These are phyloP conservation scores for Sylvilagus bachmani DNA, from an alignment of 2,113 vertebrate species.

Conservation along the genomic window DNA sequence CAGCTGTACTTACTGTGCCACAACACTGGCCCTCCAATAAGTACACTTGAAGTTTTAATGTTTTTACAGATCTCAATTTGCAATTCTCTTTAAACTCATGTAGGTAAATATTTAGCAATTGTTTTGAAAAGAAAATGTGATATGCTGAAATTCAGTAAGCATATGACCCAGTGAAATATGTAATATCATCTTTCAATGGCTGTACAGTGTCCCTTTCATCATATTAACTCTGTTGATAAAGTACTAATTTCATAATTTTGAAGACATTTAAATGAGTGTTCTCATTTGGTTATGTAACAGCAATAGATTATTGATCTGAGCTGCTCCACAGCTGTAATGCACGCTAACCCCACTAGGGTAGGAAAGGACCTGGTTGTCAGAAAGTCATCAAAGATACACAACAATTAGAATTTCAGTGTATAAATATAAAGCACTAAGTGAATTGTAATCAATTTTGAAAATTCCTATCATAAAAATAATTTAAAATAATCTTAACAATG, in stretches of 20 bases:
- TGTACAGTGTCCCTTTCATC: neutral
- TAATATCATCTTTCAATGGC: neutral
- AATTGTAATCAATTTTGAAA: neutral
- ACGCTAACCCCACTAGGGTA: neutral
- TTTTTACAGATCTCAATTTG: constrained; percentile 53
- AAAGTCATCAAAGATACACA: neutral
- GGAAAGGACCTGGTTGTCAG: neutral
- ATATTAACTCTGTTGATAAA: neutral
- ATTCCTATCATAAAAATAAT: neutral
- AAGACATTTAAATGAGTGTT: neutral
- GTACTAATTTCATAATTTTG: neutral
- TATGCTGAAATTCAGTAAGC: neutral
- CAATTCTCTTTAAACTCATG: constrained; percentile 35
- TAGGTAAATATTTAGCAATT: constrained; percentile 32
- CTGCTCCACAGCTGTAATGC: neutral
- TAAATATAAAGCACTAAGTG: neutral
- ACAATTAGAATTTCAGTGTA: neutral
- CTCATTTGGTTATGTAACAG: constrained; percentile 66
- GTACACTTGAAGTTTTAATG: constrained; percentile 38
- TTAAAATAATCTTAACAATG: neutral
- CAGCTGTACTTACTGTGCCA: too few relatives aligned
- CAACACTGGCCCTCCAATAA: neutral
- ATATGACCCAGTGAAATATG: neutral
- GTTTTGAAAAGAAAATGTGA: constrained; percentile 54
- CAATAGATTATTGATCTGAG: constrained; percentile 40